These are phyloP conservation scores for Sabatieria punctata DNA, from an alignment of 2,888 invertebrate genomes.

Conservation along the genomic window DNA sequence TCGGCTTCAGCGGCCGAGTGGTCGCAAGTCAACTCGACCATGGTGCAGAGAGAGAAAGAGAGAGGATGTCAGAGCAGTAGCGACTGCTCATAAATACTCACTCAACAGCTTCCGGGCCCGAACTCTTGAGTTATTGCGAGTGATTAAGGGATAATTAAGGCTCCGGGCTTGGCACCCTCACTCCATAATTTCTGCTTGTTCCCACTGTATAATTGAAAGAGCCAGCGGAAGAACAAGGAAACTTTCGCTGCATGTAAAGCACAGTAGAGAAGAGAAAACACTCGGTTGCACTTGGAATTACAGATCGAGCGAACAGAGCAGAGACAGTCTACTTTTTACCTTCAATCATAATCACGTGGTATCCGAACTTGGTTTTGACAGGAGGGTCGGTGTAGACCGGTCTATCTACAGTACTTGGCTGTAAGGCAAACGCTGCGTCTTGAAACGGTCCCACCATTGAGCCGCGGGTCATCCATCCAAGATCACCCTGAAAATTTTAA, in stretches of 20 bases:
- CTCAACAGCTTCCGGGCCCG: too few relatives aligned
- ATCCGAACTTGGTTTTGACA: slow-evolving; percentile 94
- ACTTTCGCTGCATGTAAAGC: slow-evolving; percentile 50
- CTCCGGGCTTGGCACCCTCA: too few relatives aligned
- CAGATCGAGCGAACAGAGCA: neutral
- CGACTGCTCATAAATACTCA: too few relatives aligned
- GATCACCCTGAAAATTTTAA: slow-evolving; percentile 51
- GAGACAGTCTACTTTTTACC: slow-evolving; percentile 80
- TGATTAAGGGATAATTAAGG: too few relatives aligned
- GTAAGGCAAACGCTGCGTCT: slow-evolving; percentile 88
- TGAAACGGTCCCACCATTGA: slow-evolving; percentile 68
- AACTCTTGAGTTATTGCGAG: too few relatives aligned
- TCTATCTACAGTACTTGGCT: slow-evolving; percentile 62
- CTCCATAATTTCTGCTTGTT: too few relatives aligned
- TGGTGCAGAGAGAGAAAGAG: too few relatives aligned
- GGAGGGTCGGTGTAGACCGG: slow-evolving; percentile 95
- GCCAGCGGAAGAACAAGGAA: slow-evolving; percentile 92
- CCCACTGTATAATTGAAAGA: too few relatives aligned
- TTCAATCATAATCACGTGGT: slow-evolving; percentile 99
- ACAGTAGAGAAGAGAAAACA: neutral
- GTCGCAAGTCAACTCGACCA: too few relatives aligned
- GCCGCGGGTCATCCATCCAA: slow-evolving; percentile 97
- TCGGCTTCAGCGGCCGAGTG: too few relatives aligned
- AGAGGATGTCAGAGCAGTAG: too few relatives aligned
- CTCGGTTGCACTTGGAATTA: slow-evolving; percentile 14